Evolutionary conservation across 2,888 invertebrate species (phyloP), one percentile per base, ranked within the genome.

Genomic region (Spodoptera picta): DNA sequence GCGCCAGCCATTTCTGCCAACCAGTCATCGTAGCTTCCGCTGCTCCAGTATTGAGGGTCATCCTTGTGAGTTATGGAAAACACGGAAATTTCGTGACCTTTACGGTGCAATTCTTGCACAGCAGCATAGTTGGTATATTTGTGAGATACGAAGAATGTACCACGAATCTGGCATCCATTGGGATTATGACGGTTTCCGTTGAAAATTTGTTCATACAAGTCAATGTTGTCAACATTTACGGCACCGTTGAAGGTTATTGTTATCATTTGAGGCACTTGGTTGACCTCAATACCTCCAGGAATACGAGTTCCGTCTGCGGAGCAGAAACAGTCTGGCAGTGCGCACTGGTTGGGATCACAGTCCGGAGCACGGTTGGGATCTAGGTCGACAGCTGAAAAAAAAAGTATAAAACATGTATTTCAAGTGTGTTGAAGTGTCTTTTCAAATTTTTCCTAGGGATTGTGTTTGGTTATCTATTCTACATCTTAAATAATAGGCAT

Each of bases 61-160:
- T 98, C 98, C 86, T 98, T 98, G 95, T 98, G 98, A 11, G 98
- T 98, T 59, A 99, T 92, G 2, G 98, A 98, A 94, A 98, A 98
- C 23, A 98, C 97, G 0, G 97, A 96, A 85, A 98, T 98, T 94
- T 98, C 98, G 87, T 98, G 98, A 50, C 98, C 98, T 73, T 96
- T 96, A 74, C 98, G 96, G 88, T 98, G 98, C 70, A 98, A 94
- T 86, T 98, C 98, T 93, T 98, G 98, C 1, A 98, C 96, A 6
- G 97, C 98, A 0, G 98, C 98, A 88, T 98, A 98, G 92, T 98
- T 98, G 72, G 97, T 97, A 92, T 98, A 98, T 88, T 98, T 98
- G 95, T 98, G 98, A 0, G 98, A 98, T 0, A 98, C 97, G 90
- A 98, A 98, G 96, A 97, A 98, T 52, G 98, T 98, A 65, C 98